Conservation (phyloP, 1,140 invertebrate genomes). For the Scylla paramamosain region DNA sequence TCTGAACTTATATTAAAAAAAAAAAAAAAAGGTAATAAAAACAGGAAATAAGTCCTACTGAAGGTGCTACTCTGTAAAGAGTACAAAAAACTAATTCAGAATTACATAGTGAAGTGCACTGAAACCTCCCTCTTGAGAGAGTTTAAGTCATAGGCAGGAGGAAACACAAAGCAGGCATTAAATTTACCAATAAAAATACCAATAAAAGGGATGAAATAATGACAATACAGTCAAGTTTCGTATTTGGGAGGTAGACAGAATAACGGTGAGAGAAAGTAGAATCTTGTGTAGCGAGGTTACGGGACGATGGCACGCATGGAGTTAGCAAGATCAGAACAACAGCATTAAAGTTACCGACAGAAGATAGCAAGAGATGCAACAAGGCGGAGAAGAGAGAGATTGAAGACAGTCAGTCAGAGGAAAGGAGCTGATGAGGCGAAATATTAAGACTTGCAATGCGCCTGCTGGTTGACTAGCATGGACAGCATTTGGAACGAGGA, state of each 20-base stretch:
- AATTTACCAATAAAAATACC: too few species aligned
- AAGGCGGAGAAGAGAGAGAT: not conserved
- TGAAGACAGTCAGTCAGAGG: not conserved
- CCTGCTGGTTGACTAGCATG: too few species aligned
- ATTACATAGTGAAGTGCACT: too few species aligned
- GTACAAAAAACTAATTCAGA: too few species aligned
- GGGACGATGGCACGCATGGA: not conserved
- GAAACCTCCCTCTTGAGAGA: too few species aligned
- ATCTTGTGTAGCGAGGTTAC: not conserved
- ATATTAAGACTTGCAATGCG: too few species aligned
- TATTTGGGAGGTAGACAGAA: not conserved
- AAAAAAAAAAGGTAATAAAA: not conserved
- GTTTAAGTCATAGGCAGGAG: too few species aligned
- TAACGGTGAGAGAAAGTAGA: slow-evolving; percentile 4
- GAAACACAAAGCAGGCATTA: not conserved
- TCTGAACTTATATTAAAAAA: too few species aligned
- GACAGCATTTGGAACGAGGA: too few species aligned
- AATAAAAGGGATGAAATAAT: too few species aligned
- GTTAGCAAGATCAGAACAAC: not conserved
- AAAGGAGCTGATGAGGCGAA: too few species aligned
- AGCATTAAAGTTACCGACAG: not conserved
- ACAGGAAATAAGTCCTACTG: not conserved
- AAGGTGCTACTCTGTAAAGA: too few species aligned
- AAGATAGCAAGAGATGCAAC: not conserved
- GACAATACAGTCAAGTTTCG: not conserved